phyloP scores from a whole-genome alignment of 2,797 vertebrate species.

The Mus minutoides region DNA sequence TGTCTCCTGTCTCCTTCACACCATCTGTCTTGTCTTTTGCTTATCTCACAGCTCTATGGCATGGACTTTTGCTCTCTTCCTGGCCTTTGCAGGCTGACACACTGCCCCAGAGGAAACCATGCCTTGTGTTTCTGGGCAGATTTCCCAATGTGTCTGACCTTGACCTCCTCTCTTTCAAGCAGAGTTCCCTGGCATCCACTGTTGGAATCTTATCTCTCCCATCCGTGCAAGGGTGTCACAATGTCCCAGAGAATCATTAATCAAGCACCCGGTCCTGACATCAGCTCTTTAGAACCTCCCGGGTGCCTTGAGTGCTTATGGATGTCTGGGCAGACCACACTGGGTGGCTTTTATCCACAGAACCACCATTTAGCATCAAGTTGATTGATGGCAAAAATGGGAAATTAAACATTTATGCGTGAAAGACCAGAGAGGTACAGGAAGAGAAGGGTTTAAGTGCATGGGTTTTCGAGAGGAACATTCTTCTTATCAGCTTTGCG shows the following conservation, averaged over 20 bases:
- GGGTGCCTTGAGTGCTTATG: slow-evolving; percentile 78
- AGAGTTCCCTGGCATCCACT: neutral
- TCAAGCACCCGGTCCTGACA: slow-evolving; percentile 83
- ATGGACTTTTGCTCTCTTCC: slow-evolving; percentile 73
- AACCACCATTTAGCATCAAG: slow-evolving; percentile 68
- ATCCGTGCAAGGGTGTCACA: slow-evolving; percentile 87
- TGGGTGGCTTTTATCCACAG: slow-evolving; percentile 80
- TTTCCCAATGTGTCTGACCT: slow-evolving; percentile 84
- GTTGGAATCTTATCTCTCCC: slow-evolving; percentile 84
- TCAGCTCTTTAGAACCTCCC: slow-evolving; percentile 80
- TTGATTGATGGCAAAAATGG: slow-evolving; percentile 81
- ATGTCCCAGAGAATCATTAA: slow-evolving; percentile 85
- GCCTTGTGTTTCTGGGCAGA: slow-evolving; percentile 74
- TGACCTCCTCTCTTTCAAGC: slow-evolving; percentile 79
- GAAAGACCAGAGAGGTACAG: slow-evolving; percentile 70
- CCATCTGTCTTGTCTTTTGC: slow-evolving; percentile 73
- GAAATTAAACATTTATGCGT: slow-evolving; percentile 87
- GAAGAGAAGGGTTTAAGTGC: slow-evolving; percentile 72
- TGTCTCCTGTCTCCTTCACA: slow-evolving; percentile 69
- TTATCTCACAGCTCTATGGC: slow-evolving; percentile 71
- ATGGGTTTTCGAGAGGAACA: neutral
- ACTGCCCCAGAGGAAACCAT: slow-evolving; percentile 72
- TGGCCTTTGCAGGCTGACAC: slow-evolving; percentile 79
- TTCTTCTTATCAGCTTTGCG: neutral
- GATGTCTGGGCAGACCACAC: slow-evolving; percentile 65